These are phyloP conservation scores for Herpetotheres cachinnans DNA, from an alignment of 2,113 vertebrate species.

Conservation along the genomic window DNA sequence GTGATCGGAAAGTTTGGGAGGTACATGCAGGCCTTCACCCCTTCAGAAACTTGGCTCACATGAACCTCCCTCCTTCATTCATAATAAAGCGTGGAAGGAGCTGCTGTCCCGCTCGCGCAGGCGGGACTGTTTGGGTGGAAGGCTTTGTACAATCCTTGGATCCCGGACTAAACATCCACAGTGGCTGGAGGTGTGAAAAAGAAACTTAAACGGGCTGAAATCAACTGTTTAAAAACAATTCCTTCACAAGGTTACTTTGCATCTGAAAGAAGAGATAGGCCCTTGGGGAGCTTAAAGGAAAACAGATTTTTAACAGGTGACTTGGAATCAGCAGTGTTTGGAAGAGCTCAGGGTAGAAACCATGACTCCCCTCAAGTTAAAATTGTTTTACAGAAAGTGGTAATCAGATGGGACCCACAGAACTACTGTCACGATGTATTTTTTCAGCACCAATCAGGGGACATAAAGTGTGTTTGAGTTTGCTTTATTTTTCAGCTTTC, in stretches of 20 bases:
- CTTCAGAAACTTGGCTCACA: background rate
- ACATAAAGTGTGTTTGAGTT: background rate
- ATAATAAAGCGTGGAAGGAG: background rate
- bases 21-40: background rate
- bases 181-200: background rate
- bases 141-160: background rate
- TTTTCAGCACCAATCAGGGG: background rate
- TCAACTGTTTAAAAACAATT: background rate
- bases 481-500: background rate
- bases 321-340: background rate
- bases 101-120: background rate
- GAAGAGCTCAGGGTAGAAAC: background rate
- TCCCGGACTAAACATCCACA: background rate
- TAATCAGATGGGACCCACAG: background rate
- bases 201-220: background rate
- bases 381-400: background rate
- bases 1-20: background rate
- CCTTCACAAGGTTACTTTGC: background rate
- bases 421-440: background rate
- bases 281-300: background rate
- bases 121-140: background rate
- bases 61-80: background rate
- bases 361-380: fast-evolving
- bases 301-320: background rate
- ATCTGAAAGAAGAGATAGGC: background rate